Conservation (phyloP, 2,113 vertebrate species). For the Litocranius walleri region DNA sequence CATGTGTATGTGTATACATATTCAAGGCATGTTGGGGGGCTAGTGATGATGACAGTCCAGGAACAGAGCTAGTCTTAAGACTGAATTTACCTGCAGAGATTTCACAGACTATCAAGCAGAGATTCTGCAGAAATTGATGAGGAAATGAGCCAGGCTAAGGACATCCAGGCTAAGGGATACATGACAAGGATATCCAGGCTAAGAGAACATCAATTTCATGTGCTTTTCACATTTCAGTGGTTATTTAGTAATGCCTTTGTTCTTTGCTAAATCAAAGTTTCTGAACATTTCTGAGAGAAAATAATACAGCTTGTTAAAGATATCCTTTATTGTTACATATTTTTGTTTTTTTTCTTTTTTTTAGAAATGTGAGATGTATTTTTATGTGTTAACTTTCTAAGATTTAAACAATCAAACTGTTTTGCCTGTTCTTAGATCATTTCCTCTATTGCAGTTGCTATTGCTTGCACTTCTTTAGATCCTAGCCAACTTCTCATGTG, state of each 20-base stretch:
- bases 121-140: not conserved
- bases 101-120: not conserved
- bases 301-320: not conserved
- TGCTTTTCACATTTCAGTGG: not conserved
- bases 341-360: not conserved
- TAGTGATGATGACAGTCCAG: not conserved
- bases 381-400: not conserved
- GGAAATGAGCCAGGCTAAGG: not conserved
- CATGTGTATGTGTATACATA: not conserved
- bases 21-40: not conserved
- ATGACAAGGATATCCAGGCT: not conserved
- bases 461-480: not conserved
- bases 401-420: not conserved
- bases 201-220: not conserved
- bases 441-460: not conserved
- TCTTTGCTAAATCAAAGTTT: slow-evolving; percentile 2
- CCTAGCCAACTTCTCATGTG: not conserved
- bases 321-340: not conserved
- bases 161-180: not conserved
- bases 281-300: not conserved
- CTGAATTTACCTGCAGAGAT: not conserved
- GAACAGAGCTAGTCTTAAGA: not conserved
- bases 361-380: not conserved
- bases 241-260: not conserved
- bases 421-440: not conserved